Evolutionary conservation across 2,797 vertebrate species (phyloP), one percentile per base, ranked within the genome.

Genomic region (Cynopterus sphinx): DNA sequence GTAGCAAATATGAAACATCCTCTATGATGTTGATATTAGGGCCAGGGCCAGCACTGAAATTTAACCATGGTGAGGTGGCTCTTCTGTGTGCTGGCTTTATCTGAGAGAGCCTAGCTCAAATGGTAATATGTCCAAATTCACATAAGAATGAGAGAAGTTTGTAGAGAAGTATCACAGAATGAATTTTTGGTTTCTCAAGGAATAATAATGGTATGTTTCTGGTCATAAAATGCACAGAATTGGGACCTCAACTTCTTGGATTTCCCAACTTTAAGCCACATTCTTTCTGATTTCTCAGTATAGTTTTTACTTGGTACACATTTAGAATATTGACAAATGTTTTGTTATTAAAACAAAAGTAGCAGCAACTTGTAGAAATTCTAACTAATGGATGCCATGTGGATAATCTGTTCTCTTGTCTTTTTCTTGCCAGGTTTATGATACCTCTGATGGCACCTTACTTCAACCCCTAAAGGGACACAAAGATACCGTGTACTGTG

Each of bases 391-490:
- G 49, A 26, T 81, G 51, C 39, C 78, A 75, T 3, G 2, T 41
- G 63, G 73, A 70, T 97, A 81, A 83, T 33, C 5, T 92, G 16
- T 83, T 43, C 55, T 91, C 82, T 2, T 31, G 79, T 70, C 70
- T 39, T 28, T 70, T 83, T 33, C 94, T 97, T 59, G 96, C 96
- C 90, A 99, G 99, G 99, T 99, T 12, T 99, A 99, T 95, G 99
- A 99, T 85, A 99, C 99, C 67, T 99, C 99, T 57, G 99, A 99
- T 98, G 99, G 99, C 86, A 99, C 99, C 28, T 98, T 99, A 83
- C 99, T 99, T 93, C 99, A 99, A 96, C 99, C 99, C 41, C 97
- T 99, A 96, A 99, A 99, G 93, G 99, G 99, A 97, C 99, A 99
- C 94, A 99, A 99, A 97, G 99, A 99, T 96, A 99, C 99, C 0